Evolutionary conservation across 2,113 vertebrate species (phyloP).

Genomic region (Phylloscopus whistleri): DNA sequence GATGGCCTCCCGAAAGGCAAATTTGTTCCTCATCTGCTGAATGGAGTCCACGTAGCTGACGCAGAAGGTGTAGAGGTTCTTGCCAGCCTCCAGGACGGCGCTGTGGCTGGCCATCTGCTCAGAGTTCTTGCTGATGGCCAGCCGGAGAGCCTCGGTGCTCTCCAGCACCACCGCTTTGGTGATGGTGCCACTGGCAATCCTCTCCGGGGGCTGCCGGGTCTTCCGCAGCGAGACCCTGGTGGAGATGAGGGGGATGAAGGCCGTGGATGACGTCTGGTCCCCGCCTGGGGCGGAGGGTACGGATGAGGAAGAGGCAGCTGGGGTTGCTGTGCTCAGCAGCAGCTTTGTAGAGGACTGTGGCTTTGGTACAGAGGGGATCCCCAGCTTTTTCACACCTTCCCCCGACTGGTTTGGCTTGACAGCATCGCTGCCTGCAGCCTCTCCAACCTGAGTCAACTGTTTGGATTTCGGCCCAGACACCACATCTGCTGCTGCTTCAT

Average conservation of each 20-base stretch:
- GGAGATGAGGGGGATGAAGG: slow-evolving; percentile 90
- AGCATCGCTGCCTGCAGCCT: slow-evolving; percentile 67
- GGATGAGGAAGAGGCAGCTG: slow-evolving; percentile 30
- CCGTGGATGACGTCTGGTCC: slow-evolving; percentile 75
- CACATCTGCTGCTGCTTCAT: slow-evolving; percentile 74
- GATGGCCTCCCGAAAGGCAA: slow-evolving; percentile 96
- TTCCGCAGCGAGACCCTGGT: slow-evolving; percentile 91
- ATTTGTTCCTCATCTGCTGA: slow-evolving; percentile 98
- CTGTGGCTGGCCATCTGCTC: slow-evolving; percentile 95
- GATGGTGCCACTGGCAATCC: slow-evolving; percentile 84
- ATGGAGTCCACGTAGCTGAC: slow-evolving; percentile 95
- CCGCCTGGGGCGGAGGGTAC: not conserved
- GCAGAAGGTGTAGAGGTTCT: slow-evolving; percentile 95
- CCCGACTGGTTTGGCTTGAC: slow-evolving; percentile 68
- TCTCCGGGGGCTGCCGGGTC: slow-evolving; percentile 87
- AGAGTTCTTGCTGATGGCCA: slow-evolving; percentile 87
- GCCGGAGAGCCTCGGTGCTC: slow-evolving; percentile 83
- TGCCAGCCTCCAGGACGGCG: slow-evolving; percentile 91
- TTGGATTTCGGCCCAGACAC: slow-evolving; percentile 76
- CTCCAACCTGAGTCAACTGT: slow-evolving; percentile 59
- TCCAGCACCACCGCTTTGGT: slow-evolving; percentile 90
- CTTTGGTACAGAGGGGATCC: slow-evolving; percentile 79
- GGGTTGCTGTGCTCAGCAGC: slow-evolving; percentile 29
- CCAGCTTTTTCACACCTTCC: slow-evolving; percentile 80
- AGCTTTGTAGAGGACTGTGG: slow-evolving; percentile 76